Evolutionary conservation across 2,888 invertebrate genomes (phyloP), one percentile per base, ranked within the genome.

Genomic region (Oegoconia quadripuncta): DNA sequence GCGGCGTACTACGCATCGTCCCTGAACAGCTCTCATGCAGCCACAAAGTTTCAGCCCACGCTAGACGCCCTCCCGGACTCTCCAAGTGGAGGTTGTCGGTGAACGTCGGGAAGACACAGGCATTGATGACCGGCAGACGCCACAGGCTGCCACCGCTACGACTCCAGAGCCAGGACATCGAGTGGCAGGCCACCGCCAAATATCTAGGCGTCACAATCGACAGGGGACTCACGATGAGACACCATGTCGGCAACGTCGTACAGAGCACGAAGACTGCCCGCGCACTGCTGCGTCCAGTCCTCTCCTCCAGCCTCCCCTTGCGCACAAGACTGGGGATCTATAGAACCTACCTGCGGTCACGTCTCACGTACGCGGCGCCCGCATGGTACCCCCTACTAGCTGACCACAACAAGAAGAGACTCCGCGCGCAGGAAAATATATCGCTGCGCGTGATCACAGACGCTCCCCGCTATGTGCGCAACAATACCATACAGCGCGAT

Each of bases 311-410:
- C 3, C 25, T 25, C 9, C 25, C 25, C 3, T 11, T 25, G 7
- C 36, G 48, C 34, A n/a, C 25, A n/a, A 25, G n/a, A 11, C 5
- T 25, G 3, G 11, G 11, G 8, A n/a, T 25, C 25, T 25, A 15
- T 7, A 29, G 16, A 11, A 29, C 29, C 15, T 15, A 29, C 25
- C 3, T 25, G n/a, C n/a, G n/a, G n/a, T n/a, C n/a, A n/a, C n/a
- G n/a, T n/a, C n/a, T n/a, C n/a, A n/a, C n/a, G n/a, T n/a, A n/a
- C n/a, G n/a, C n/a, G n/a, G n/a, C n/a, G n/a, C n/a, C n/a, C n/a
- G n/a, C n/a, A n/a, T n/a, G n/a, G n/a, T n/a, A n/a, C n/a, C n/a
- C n/a, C n/a, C n/a, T n/a, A n/a, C n/a, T n/a, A n/a, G n/a, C n/a
- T n/a, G n/a, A n/a, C n/a, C n/a, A n/a, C n/a, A n/a, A n/a, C n/a